These are phyloP conservation scores for Ceuthmochares aereus DNA, from an alignment of 2,113 vertebrate genomes.

Conservation along the genomic window DNA sequence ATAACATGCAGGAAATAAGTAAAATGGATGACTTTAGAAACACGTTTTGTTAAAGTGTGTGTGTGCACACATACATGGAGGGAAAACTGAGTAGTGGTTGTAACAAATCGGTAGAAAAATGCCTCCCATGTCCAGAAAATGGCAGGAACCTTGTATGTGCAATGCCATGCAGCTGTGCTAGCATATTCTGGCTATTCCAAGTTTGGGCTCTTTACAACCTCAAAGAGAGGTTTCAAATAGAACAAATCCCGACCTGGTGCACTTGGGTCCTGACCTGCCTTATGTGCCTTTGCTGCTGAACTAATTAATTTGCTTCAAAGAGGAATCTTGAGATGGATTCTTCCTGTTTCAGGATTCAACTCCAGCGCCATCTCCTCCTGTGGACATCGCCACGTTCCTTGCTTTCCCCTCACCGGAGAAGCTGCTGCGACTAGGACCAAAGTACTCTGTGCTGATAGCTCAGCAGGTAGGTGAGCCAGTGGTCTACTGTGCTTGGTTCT, in stretches of 20 bases:
- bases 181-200: not conserved
- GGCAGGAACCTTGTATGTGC: not conserved
- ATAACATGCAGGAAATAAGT: not conserved
- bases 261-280: not conserved
- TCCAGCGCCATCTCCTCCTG: conserved; percentile 77
- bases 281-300: not conserved
- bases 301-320: not conserved
- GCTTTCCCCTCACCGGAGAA: conserved; percentile 94
- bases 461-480: conserved; percentile 81
- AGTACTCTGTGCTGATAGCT: conserved; percentile 85
- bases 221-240: not conserved
- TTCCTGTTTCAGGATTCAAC: conserved; percentile 77
- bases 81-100: not conserved
- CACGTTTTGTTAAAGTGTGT: not conserved
- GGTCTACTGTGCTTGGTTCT: not conserved
- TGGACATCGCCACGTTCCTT: conserved; percentile 89
- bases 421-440: conserved; percentile 88
- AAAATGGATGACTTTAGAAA: not conserved
- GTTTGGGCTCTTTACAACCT: not conserved
- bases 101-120: not conserved
- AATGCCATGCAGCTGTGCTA: rapidly evolving
- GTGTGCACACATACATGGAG: rapidly evolving
- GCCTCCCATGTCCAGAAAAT: not conserved
- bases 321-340: not conserved
- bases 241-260: not conserved